Evolutionary conservation across 2,888 invertebrate species (phyloP).

Genomic region (Chirona hameri): DNA sequence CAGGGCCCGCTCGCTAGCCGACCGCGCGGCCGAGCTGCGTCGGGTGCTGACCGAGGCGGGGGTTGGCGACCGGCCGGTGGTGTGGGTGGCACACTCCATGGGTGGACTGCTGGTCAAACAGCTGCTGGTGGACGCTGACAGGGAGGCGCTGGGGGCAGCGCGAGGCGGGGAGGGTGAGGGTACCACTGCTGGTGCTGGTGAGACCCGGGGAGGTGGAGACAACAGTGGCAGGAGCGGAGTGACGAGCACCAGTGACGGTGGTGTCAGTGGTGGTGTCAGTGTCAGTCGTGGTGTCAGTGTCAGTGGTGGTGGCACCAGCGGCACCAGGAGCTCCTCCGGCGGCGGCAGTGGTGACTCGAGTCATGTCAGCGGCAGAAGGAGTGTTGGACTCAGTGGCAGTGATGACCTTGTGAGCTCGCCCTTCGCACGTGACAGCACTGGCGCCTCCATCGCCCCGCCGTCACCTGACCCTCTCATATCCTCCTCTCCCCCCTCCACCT

Average conservation of each 20-base stretch:
- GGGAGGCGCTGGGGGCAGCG: not conserved
- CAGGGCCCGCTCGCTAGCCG: conserved; percentile 29
- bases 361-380: no score
- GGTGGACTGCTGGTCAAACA: conserved; percentile 88
- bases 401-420: no score
- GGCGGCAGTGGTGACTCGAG: no score
- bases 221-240: not conserved
- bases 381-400: no score
- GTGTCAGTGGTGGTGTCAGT: not conserved
- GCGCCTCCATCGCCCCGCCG: no score
- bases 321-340: no score
- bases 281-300: no score
- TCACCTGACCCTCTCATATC: no score
- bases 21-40: conserved; percentile 59
- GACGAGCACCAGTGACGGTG: not conserved
- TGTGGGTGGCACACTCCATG: conserved; percentile 96
- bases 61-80: conserved; percentile 69
- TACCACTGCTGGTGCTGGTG: not conserved
- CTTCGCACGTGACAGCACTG: no score
- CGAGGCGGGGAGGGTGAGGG: not conserved
- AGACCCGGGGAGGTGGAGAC: not conserved
- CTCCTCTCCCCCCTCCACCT: no score
- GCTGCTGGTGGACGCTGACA: conserved; percentile 57
- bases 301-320: no score
- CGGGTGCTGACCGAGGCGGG: conserved; percentile 67